phyloP scores from a whole-genome alignment of 2,888 invertebrate genomes.

The Panzeria rudis region DNA sequence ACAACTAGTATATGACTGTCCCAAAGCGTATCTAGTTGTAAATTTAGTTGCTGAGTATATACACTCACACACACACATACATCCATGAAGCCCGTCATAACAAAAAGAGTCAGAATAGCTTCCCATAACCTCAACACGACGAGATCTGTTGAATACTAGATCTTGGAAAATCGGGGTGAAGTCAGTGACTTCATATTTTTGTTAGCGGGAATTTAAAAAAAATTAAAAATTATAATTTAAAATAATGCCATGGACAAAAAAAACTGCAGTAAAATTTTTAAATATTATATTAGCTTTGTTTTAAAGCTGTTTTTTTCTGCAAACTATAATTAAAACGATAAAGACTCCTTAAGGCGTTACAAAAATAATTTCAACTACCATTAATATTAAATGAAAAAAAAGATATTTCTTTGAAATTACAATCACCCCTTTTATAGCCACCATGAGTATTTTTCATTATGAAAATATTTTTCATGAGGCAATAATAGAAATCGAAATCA shows the following conservation, averaged over 20 bases:
- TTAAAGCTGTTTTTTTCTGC: slow-evolving; percentile 23
- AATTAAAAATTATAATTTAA: not conserved
- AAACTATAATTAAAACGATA: slow-evolving; percentile 53
- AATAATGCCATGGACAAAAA: not conserved
- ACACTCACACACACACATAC: too few relatives aligned
- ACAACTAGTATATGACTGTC: too few relatives aligned
- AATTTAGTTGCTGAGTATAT: too few relatives aligned
- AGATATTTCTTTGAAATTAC: not conserved
- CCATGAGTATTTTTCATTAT: not conserved
- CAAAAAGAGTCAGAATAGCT: too few relatives aligned
- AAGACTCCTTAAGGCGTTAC: slow-evolving; percentile 58
- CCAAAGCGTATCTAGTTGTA: too few relatives aligned
- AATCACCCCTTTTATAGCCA: slow-evolving; percentile 19
- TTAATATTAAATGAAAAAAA: slow-evolving; percentile 34
- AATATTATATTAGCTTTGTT: slow-evolving; percentile 42
- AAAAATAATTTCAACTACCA: slow-evolving; percentile 42
- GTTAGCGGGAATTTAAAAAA: too few relatives aligned
- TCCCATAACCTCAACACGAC: too few relatives aligned
- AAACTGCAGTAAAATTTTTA: slow-evolving; percentile 16
- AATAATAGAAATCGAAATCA: slow-evolving; percentile 65
- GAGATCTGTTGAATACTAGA: too few relatives aligned
- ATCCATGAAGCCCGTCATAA: too few relatives aligned
- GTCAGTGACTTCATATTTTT: too few relatives aligned
- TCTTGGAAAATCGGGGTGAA: too few relatives aligned
- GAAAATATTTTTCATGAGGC: slow-evolving; percentile 32